Base-by-base conservation (phyloP, 2,888 invertebrate genomes). In the Drosophila acutilabella region DNA sequence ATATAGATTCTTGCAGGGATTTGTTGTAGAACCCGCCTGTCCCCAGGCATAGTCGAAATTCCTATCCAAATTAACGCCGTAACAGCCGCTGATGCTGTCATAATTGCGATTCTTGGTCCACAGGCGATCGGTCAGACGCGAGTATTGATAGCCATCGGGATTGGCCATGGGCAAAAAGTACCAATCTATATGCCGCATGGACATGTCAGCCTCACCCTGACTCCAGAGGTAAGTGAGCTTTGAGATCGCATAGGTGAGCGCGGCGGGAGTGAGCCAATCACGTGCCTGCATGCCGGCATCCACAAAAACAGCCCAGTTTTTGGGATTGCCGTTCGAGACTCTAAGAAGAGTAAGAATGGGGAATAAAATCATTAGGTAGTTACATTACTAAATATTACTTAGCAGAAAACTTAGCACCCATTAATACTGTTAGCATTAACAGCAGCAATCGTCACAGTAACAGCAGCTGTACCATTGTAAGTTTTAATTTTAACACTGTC, bases 11-110 rank as follows among this genome's bases (percentile, higher is more conserved):
- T 95, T 94, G 82, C 98, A 98, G 0, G 97, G 96, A 89, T 96
- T 95, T 44, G 94, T 94, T 23, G 94, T 94, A 11, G 97, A 96
- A 0, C 97, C 95, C 0, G 97, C 96, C 80, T 94, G 93, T 18
- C 96, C 97, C 97, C 97, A 98, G 44, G 96, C 94, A 81, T 96
- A 96, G 93, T 96, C 96, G 90, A 96, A 98, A 92, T 98, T 98
- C 71, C 98, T 94, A 90, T 97, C 97, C 11, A 97, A 93, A 90
- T 97, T 97, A 0, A 95, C 95, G 0, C 97, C 97, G 2, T 94
- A 92, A 80, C 97, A 97, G 8, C 88, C 88, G 4, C 82, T 90
- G 44, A 94, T 93, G 16, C 94, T 94, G 1, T 92, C 93, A 89
- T 90, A 93, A 74, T 88, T 94, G 53, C 96, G 93, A 87, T 96